Evolutionary conservation across 2,888 invertebrate species (phyloP), one percentile per base, ranked within the genome.

Genomic region (Cordilura impudica): DNA sequence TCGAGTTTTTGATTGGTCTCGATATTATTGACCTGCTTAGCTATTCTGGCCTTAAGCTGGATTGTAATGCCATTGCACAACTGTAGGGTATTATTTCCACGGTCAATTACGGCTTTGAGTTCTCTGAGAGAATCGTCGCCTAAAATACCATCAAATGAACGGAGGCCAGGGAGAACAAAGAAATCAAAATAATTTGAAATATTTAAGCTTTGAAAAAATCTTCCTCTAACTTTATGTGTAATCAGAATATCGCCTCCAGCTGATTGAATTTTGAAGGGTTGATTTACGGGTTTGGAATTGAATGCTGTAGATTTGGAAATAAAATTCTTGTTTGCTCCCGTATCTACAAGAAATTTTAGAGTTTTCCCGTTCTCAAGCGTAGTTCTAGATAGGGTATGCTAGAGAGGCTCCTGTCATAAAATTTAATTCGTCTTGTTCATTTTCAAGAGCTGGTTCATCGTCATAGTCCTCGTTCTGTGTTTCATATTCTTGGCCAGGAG

Each of bases 331-430:
- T 51, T 66, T 2, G 69, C 56, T 14, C 69, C 58, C 6, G 58
- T 69, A 12, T 65, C 54, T n/a, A 49, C 26, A 10, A 81, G 19
- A 10, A 76, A 81, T 56, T 81, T 54, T 23, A 80, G 39, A 2
- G 49, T 54, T 23, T 49, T 5, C 4, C 26, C 4, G 6, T 6
- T 26, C 26, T 26, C 26, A 26, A 26, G 8, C n/a, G 2, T 43
- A 80, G 56, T 14, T 77, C 76, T 74, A 81, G 26, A 19, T 73
- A 73, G 35, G 70, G 67, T 29, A 78, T 12, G 51, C 77, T 75
- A 56, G 74, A 81, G 43, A 73, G 81, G 77, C 71, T 18, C 31
- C 60, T 6, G 19, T 77, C 74, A 71, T 77, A 77, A 80, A 79
- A 81, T 80, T 77, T 66, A 80, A n/a, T 35, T 61, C 61, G 14